Base-by-base conservation (phyloP, 2,797 vertebrate species). In the Silurus lanzhouensis region DNA sequence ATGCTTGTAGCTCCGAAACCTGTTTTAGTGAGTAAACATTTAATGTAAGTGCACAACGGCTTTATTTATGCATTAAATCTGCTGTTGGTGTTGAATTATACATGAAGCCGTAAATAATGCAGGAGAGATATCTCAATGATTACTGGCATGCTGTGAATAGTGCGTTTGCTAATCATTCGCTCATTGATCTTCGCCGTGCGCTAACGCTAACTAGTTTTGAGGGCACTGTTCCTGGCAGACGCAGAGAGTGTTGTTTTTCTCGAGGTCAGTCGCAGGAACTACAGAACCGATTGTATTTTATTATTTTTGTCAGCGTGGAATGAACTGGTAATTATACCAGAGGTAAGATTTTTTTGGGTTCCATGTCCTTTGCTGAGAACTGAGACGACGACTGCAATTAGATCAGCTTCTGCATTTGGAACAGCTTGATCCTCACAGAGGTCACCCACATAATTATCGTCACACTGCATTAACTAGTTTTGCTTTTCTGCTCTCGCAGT, bases 31-130 rank as follows among this genome's bases (percentile, higher is more conserved):
- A 92, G 94, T 94, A 94, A 95, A 95, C 94, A 94, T 95, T 95
- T 95, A 95, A 95, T 91, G 93, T 91, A 92, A 95, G 95, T 93
- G 93, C 94, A 95, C 93, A 92, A 93, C 90, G 83, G 91, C 91
- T 93, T 95, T 95, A 95, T 95, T 95, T 95, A 96, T 95, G 95
- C 94, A 95, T 95, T 93, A 94, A 95, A 94, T 94, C 93, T 94
- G 94, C 94, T 95, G 93, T 95, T 95, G 93, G 92, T 82, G 92
- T 91, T 95, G 95, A 96, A 96, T 96, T 95, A 96, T 94, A 94
- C 94, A 96, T 96, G 86, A 95, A 91, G 81, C 55, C 8, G 92
- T 96, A 94, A 95, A 95, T 96, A 95, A 96, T 96, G 92, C 93
- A 96, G 92, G 83, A 88, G 87, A 90, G 89, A 91, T 92, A 94